These are phyloP conservation scores for Graptemys geographica DNA, from an alignment of 2,797 vertebrate species.

Conservation along the genomic window DNA sequence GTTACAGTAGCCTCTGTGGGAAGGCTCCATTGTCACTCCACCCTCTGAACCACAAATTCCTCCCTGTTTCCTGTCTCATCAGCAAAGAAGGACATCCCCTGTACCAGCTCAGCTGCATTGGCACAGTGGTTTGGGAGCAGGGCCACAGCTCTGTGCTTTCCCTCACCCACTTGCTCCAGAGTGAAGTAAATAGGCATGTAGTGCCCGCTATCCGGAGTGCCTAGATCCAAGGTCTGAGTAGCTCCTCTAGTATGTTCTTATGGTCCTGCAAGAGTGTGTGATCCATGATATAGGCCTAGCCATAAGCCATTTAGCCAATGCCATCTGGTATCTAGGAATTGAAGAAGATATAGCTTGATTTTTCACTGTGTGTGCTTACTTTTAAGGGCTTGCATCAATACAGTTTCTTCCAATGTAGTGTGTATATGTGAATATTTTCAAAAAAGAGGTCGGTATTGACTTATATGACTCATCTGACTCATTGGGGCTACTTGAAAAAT, in stretches of 20 bases:
- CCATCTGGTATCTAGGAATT: background rate
- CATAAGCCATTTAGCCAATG: background rate
- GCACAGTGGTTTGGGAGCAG: background rate
- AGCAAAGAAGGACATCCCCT: background rate
- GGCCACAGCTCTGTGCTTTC: background rate
- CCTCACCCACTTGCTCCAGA: background rate
- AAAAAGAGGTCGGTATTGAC: background rate
- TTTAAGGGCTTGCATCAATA: background rate
- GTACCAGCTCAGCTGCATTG: background rate
- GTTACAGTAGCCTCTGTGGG: background rate
- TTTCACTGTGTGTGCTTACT: background rate
- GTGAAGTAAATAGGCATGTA: background rate
- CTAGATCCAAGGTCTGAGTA: background rate
- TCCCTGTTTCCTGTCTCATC: background rate
- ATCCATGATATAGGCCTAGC: background rate
- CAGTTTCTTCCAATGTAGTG: rapidly evolving
- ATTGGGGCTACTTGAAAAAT: background rate
- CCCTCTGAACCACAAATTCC: background rate
- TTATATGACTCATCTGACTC: background rate
- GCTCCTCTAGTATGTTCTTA: background rate
- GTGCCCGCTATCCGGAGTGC: background rate
- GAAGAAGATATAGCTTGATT: background rate
- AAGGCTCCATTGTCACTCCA: background rate
- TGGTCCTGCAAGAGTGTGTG: background rate
- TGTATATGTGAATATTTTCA: rapidly evolving